Percentiles rank a stretch among this genome's conserved stretches.
phyloP scores from a whole-genome alignment of 2,113 vertebrate genomes.

The Micromys minutus region DNA sequence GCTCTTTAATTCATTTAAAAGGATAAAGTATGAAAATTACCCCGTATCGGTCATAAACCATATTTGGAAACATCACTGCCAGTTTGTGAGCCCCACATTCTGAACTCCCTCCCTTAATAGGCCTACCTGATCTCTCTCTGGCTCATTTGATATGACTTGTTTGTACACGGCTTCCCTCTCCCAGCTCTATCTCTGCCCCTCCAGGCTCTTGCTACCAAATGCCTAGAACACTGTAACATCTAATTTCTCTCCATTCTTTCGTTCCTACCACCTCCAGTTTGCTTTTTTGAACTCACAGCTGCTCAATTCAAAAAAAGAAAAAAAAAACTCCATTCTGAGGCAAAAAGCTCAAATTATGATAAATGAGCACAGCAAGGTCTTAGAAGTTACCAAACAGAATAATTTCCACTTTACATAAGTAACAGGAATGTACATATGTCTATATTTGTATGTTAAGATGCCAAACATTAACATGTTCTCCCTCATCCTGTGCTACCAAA shows the following conservation, averaged over 20 bases:
- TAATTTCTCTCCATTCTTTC: not conserved
- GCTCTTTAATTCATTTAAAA: not conserved
- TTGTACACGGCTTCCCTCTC: not conserved
- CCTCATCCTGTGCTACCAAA: not conserved
- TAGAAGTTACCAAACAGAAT: not conserved
- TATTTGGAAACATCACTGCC: not conserved
- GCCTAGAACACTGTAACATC: not conserved
- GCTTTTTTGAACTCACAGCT: constrained; percentile 36
- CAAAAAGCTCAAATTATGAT: not conserved
- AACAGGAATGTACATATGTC: not conserved
- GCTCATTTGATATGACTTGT: not conserved
- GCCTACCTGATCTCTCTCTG: not conserved
- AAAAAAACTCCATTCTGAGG: not conserved
- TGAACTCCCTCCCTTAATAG: not conserved
- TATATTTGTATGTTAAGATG: not conserved
- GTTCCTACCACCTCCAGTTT: not conserved
- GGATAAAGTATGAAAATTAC: not conserved
- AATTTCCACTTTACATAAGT: not conserved
- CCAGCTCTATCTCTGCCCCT: not conserved
- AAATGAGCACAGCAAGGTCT: not conserved
- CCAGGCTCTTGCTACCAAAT: not conserved
- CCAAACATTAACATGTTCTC: not conserved
- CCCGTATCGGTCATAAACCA: not conserved
- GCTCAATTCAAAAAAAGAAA: constrained; percentile 15
- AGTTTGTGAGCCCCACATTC: not conserved